phyloP scores from a whole-genome alignment of 2,113 vertebrate genomes.

The Chionodraco myersi region DNA sequence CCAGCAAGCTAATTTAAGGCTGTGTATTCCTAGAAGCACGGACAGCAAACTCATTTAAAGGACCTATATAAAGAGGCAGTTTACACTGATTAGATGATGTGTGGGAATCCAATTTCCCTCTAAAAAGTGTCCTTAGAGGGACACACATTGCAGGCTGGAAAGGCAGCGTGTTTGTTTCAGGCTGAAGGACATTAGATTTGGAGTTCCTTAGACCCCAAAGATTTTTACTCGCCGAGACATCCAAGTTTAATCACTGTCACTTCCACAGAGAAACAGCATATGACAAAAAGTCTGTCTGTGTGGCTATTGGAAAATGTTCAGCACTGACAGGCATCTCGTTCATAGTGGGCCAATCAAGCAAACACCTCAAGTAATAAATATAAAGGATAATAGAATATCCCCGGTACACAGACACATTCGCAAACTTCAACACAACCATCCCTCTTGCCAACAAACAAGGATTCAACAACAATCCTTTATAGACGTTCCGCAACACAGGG shows the following conservation, averaged over 20 bases:
- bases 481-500: too few relatives aligned
- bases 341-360: conserved; percentile 4
- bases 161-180: conserved; percentile 33
- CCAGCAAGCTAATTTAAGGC: background rate
- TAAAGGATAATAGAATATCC: background rate
- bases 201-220: conserved; percentile 7
- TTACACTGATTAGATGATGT: conserved; percentile 38
- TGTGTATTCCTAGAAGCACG: background rate
- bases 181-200: conserved; percentile 29
- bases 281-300: conserved; percentile 41
- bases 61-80: conserved; percentile 15
- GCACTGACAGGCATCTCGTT: conserved; percentile 29
- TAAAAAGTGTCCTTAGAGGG: conserved; percentile 22
- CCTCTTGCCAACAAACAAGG: background rate
- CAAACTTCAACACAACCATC: background rate
- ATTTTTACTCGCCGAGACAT: conserved; percentile 34
- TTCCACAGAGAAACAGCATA: conserved; percentile 28
- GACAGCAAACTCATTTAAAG: conserved; percentile 6
- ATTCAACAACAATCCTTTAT: too few relatives aligned
- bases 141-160: conserved; percentile 12
- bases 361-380: conserved; percentile 14
- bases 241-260: conserved; percentile 54
- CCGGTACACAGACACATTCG: background rate
- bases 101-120: conserved; percentile 41
- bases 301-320: conserved; percentile 31